Conservation (phyloP, 2,888 invertebrate genomes). For the Lycocerus yunnanus region DNA sequence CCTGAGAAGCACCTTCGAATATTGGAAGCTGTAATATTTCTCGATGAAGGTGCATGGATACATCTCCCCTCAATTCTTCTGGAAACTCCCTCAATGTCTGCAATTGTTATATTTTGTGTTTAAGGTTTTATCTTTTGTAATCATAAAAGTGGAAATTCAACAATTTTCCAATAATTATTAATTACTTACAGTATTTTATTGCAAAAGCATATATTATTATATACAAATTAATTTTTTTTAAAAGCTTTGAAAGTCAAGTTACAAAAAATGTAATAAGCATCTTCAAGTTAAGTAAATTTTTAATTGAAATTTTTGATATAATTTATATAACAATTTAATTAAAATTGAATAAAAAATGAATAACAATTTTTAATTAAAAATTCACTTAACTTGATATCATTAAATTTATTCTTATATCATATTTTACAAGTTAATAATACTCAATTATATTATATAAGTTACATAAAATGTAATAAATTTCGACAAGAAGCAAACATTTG, state of each 20-base stretch:
- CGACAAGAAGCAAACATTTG: neutral
- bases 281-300: too few species aligned
- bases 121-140: neutral
- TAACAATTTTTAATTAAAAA: too few species aligned
- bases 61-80: slow-evolving; percentile 92
- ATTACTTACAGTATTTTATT: neutral
- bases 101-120: neutral
- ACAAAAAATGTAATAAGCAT: neutral
- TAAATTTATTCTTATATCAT: too few species aligned
- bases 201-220: neutral
- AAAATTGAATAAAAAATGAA: too few species aligned
- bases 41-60: slow-evolving; percentile 92
- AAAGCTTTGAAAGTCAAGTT: neutral
- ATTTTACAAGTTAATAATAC: too few species aligned
- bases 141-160: neutral
- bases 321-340: too few species aligned
- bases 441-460: too few species aligned
- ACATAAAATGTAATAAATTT: neutral
- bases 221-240: neutral
- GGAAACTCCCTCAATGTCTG: slow-evolving; percentile 95
- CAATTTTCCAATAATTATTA: neutral
- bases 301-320: too few species aligned
- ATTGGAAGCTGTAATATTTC: slow-evolving; percentile 93
- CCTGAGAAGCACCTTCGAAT: slow-evolving; percentile 93
- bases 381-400: too few species aligned